Conservation (phyloP, 2,113 vertebrate genomes). For the human region DNA sequence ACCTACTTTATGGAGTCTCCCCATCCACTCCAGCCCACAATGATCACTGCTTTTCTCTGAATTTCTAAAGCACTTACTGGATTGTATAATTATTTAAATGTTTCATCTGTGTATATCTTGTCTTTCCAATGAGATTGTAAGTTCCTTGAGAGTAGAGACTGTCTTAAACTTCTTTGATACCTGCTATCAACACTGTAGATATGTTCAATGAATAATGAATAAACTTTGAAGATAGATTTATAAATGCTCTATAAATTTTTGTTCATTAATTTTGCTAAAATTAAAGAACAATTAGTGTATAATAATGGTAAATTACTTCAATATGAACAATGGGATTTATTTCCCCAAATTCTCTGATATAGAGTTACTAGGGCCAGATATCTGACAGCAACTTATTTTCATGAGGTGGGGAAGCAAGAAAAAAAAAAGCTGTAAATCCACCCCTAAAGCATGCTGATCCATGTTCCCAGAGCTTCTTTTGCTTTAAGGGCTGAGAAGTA, state of each 20-base stretch:
- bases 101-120: constrained; percentile 60
- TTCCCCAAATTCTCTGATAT: constrained; percentile 49
- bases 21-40: not conserved
- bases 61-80: constrained; percentile 63
- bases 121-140: constrained; percentile 63
- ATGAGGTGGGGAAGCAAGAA: not conserved
- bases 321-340: not conserved
- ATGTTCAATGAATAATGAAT: constrained; percentile 45
- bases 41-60: constrained; percentile 17
- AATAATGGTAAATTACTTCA: not conserved
- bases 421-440: constrained; percentile 63
- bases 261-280: constrained; percentile 65
- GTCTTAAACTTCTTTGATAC: constrained; percentile 67
- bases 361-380: constrained; percentile 46
- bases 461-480: constrained; percentile 74
- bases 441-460: constrained; percentile 74
- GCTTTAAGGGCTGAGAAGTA: constrained; percentile 76
- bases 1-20: not conserved
- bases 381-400: constrained; percentile 68
- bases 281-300: constrained; percentile 48
- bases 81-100: constrained; percentile 45
- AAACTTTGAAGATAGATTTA: constrained; percentile 45
- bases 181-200: constrained; percentile 54
- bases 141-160: constrained; percentile 46
- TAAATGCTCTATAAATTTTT: constrained; percentile 44